phyloP scores from a whole-genome alignment of 2,888 invertebrate species.

The Strigamia transsilvanica region DNA sequence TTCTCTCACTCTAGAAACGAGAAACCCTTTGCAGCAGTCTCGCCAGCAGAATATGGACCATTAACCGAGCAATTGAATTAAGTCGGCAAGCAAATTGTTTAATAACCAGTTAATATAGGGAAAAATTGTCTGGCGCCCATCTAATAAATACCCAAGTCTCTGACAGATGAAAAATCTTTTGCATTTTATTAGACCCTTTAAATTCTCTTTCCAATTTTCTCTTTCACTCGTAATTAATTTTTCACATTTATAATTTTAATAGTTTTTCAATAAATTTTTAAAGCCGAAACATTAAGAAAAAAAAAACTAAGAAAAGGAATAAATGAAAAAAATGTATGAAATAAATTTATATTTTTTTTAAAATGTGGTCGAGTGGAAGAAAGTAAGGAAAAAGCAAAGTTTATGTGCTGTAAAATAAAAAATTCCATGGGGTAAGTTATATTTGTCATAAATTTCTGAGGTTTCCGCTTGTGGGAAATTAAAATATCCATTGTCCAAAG shows the following conservation, averaged over 20 bases:
- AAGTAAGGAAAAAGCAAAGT: not conserved
- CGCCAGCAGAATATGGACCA: constrained; percentile 38
- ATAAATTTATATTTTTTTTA: not conserved
- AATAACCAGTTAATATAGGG: constrained; percentile 40
- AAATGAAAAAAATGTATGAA: not conserved
- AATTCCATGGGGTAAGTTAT: not conserved
- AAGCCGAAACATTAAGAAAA: not conserved
- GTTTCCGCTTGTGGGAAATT: constrained; percentile 23
- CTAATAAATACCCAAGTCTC: constrained; percentile 36
- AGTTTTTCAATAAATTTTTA: not conserved
- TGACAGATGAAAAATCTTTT: constrained; percentile 27
- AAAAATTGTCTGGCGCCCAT: constrained; percentile 42
- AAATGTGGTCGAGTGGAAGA: not conserved
- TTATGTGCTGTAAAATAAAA: not conserved
- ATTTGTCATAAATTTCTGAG: constrained; percentile 6
- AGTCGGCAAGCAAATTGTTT: constrained; percentile 42
- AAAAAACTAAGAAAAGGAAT: not conserved
- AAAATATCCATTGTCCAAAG: constrained; percentile 28
- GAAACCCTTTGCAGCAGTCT: constrained; percentile 41
- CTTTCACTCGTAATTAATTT: not conserved
- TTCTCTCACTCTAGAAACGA: not conserved
- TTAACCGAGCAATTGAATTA: constrained; percentile 43
- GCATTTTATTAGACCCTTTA: constrained; percentile 15
- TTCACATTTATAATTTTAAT: constrained; percentile 14
- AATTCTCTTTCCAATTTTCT: not conserved